Base-by-base conservation (phyloP, 2,113 vertebrate species). In the Brienomyrus brachyistius region DNA sequence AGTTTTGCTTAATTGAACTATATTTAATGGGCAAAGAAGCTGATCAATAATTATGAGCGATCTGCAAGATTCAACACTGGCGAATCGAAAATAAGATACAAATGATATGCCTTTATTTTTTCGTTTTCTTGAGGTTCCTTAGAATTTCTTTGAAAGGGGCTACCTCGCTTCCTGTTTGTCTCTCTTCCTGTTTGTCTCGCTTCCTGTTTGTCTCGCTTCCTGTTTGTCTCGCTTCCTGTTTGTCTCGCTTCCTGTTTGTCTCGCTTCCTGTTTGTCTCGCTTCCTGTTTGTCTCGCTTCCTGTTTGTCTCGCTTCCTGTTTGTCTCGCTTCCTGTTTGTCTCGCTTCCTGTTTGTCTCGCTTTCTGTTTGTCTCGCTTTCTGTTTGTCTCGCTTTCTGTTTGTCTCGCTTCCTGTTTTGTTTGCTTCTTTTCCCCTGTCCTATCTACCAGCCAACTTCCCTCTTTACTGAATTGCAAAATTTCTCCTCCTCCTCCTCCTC, bases 391-490 rank as follows among this genome's bases (percentile, higher is more conserved):
- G 5, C 59, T n/a, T 66, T 6, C 56, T 13, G 17, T 51, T 11
- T 51, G 50, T 51, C 56, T 59, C 21, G 19, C 56, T 23, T 62
- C 8, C 23, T 21, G 3, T 77, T 17, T 47, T 84, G 45, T 88
- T 35, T 88, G 59, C 17, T 48, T 62, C 90, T 23, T 89, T n/a
- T 51, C 8, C 9, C 88, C 89, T 77, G 31, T 23, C 70, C 89
- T 90, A 4, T 85, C 48, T 48, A 10, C 43, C 43, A 27, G 23
- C 83, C 83, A 74, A 27, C 43, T 45, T 66, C 59, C 23, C 27
- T 80, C 19, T 86, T 23, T 86, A 89, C 85, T 86, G 54, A 86
- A 52, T 45, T 90, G 59, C 54, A 45, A 86, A 74, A 70, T 51
- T 51, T 5, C 56, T 90, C 27, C 4, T 86, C 66, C 82, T 66